Evolutionary conservation across 2,797 vertebrate species (phyloP), one percentile per base, ranked within the genome.

Genomic region (Gymnodraco acuticeps): DNA sequence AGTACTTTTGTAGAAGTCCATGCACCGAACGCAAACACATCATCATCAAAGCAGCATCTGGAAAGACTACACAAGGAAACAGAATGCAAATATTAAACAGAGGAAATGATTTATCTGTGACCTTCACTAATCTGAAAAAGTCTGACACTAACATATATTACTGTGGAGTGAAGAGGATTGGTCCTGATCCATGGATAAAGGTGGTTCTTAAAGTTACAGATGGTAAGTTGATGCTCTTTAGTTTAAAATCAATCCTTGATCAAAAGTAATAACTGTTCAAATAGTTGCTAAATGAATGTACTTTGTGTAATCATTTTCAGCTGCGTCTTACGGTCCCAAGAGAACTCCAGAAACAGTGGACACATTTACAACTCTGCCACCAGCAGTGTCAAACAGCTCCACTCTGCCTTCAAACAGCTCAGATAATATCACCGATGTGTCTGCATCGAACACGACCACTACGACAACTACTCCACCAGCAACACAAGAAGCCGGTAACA

Each of bases 121-220:
- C 78, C 48, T 75, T 87, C 47, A 52, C 0, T 20, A 19, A 80
- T 64, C 77, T 81, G 13, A 33, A 80, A 61, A 63, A 14, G 48
- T 65, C 59, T 46, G 82, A 87, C 42, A 41, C 68, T 3, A 17
- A 47, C 2, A 70, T 1, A 48, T 80, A 78, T 64, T 2, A 64
- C 9, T 88, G 76, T 76, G 70, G 71, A 78, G 3, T 58, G 11
- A 48, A 82, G 0, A 75, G 4, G 45, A 0, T 0, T 7, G 2
- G 0, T 1, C 0, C 0, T 0, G 78, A 89, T 74, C 0, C 0
- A 54, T 0, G 0, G 1, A 41, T 70, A 63, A 0, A 56, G n/a
- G 65, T 85, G 3, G 43, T 53, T 31, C 71, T 89, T 23, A 23
- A 23, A 23, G 23, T 23, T 23, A 23, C 23, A 0, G 14, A 78